phyloP scores from a whole-genome alignment of 2,888 invertebrate genomes.

The Metopia argyrocephala region DNA sequence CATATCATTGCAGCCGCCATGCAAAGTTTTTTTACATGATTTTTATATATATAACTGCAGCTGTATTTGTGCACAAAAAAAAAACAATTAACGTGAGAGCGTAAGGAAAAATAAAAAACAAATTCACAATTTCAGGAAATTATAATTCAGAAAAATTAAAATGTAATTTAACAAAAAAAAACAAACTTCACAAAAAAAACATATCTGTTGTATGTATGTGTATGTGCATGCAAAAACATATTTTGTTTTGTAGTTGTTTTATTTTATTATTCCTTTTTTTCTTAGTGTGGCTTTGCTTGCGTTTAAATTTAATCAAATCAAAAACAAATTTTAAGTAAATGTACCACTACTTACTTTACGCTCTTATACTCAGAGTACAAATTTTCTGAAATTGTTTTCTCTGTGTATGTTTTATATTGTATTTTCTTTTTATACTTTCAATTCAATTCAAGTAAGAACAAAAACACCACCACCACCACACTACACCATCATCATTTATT shows the following conservation, averaged over 20 bases:
- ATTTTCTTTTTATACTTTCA: too few relatives aligned
- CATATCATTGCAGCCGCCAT: neutral
- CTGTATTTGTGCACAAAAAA: neutral
- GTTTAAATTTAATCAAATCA: too few relatives aligned
- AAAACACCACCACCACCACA: too few relatives aligned
- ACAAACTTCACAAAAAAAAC: neutral
- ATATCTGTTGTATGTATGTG: neutral
- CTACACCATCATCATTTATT: too few relatives aligned
- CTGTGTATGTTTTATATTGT: too few relatives aligned
- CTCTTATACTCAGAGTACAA: too few relatives aligned
- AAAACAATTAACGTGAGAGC: neutral
- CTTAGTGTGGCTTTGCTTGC: neutral
- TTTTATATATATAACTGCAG: neutral
- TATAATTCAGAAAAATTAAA: neutral
- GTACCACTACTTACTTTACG: too few relatives aligned
- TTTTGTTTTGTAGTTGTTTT: too few relatives aligned
- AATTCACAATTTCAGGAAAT: neutral
- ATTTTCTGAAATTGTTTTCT: too few relatives aligned
- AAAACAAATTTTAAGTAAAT: too few relatives aligned
- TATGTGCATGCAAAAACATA: too few relatives aligned
- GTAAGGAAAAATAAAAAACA: neutral
- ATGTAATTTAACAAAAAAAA: neutral
- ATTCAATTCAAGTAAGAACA: too few relatives aligned
- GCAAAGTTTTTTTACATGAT: neutral
- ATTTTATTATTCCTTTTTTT: neutral